Percentiles rank a stretch among this genome's conserved stretches.
Conservation (phyloP, 2,113 vertebrate species). For the Hyla sarda region DNA sequence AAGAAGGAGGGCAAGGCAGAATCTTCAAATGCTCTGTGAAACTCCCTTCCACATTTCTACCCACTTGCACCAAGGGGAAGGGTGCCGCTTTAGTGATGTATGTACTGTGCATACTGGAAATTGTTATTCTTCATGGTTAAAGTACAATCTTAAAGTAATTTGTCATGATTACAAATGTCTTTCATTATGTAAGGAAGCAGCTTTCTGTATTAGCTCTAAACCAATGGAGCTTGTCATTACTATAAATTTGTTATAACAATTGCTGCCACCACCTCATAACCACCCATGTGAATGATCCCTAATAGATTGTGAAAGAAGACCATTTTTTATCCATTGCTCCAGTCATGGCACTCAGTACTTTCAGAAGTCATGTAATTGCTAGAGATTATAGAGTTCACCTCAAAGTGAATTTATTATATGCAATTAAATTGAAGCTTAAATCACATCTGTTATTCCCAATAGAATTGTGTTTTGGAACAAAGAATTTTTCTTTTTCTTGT, state of each 20-base stretch:
- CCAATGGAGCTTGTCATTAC: conserved; percentile 18
- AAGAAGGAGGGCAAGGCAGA: too few relatives aligned
- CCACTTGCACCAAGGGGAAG: too few relatives aligned
- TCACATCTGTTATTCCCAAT: conserved; percentile 23
- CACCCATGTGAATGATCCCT: conserved; percentile 10
- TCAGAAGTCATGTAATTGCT: conserved; percentile 1
- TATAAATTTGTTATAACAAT: neutral
- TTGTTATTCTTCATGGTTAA: neutral
- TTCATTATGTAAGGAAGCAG: neutral
- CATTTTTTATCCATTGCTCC: neutral
- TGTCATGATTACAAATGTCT: neutral
- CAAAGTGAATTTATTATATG: conserved; percentile 22
- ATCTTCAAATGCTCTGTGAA: too few relatives aligned
- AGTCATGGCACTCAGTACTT: conserved; percentile 9
- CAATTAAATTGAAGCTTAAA: conserved; percentile 33
- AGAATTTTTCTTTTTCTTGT: neutral
- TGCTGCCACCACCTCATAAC: neutral
- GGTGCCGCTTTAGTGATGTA: neutral
- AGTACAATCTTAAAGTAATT: neutral
- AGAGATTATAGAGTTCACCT: conserved; percentile 19
- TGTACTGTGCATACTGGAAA: neutral
- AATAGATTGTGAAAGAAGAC: neutral
- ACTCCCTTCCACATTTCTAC: too few relatives aligned
- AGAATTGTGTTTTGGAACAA: neutral
- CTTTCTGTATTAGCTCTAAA: conserved; percentile 6